A percentile compares a stretch with the other conserved stretches of the same genome.
Conservation (phyloP, 1,140 invertebrate genomes). For the Cydia fagiglandana region DNA sequence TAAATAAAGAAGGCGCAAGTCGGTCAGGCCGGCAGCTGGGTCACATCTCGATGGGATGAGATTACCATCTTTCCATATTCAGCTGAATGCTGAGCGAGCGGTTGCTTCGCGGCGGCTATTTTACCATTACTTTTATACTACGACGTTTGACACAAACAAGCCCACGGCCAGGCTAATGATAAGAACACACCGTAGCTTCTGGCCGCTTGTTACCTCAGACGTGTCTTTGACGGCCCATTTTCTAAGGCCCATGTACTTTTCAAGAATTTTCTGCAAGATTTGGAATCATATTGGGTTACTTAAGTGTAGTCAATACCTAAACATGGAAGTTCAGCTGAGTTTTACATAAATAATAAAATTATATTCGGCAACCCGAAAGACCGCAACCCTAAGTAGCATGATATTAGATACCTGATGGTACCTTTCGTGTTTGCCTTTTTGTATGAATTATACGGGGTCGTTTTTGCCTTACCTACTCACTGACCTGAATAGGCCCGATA, state of each 20-base stretch:
- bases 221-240: too few species aligned
- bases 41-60: conserved; percentile 38
- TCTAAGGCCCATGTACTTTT: too few species aligned
- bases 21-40: conserved; percentile 34
- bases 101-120: conserved; percentile 36
- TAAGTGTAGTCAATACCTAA: too few species aligned
- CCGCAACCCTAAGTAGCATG: not conserved
- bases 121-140: conserved; percentile 31
- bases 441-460: conserved; percentile 27
- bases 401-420: conserved; percentile 14
- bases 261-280: too few species aligned
- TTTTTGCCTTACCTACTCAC: conserved; percentile 4
- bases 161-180: not conserved
- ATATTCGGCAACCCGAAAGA: not conserved
- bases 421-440: conserved; percentile 8
- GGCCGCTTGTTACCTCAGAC: too few species aligned
- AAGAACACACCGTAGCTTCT: not conserved
- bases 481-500: conserved; percentile 2
- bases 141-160: not conserved
- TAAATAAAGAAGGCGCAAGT: conserved; percentile 27
- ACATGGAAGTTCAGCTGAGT: too few species aligned
- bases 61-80: conserved; percentile 39
- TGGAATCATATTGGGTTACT: too few species aligned
- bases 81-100: conserved; percentile 36
- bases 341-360: not conserved